Evolutionary conservation across 1,140 invertebrate species (phyloP).

Genomic region (Xylocopa sonorina): DNA sequence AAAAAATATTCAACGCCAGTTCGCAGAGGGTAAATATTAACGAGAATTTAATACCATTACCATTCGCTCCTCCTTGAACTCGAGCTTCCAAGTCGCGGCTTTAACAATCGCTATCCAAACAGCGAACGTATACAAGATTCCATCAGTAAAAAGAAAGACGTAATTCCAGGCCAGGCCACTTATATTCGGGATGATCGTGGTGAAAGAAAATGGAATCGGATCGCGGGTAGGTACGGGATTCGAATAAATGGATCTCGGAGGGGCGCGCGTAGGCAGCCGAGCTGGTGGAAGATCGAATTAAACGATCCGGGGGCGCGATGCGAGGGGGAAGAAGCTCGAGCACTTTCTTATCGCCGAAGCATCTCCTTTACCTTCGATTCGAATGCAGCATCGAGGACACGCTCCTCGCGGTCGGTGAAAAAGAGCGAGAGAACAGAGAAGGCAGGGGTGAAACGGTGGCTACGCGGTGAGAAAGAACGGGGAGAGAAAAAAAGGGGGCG

Average conservation of each 20-base stretch:
- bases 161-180: conserved; percentile 6
- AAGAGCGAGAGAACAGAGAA: neutral
- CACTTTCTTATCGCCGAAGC: conserved; percentile 48
- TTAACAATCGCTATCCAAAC: neutral
- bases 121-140: neutral
- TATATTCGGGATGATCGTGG: conserved; percentile 43
- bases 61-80: too few relatives aligned
- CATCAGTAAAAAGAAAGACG: neutral
- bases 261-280: conserved; percentile 3
- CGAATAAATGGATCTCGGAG: conserved; percentile 60
- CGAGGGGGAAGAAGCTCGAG: conserved; percentile 16
- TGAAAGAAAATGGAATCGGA: conserved; percentile 50
- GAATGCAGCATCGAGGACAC: conserved; percentile 41
- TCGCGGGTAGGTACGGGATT: conserved; percentile 5
- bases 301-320: conserved; percentile 41
- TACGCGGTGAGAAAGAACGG: neutral
- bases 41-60: too few relatives aligned
- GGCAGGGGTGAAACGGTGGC: neutral
- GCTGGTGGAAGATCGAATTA: conserved; percentile 55
- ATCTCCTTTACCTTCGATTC: conserved; percentile 43
- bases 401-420: conserved; percentile 23
- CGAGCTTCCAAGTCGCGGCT: neutral
- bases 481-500: neutral
- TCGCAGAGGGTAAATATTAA: too few relatives aligned
- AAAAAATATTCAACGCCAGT: too few relatives aligned